phyloP scores from a whole-genome alignment of 2,113 vertebrate species.

The Falco punctatus region DNA sequence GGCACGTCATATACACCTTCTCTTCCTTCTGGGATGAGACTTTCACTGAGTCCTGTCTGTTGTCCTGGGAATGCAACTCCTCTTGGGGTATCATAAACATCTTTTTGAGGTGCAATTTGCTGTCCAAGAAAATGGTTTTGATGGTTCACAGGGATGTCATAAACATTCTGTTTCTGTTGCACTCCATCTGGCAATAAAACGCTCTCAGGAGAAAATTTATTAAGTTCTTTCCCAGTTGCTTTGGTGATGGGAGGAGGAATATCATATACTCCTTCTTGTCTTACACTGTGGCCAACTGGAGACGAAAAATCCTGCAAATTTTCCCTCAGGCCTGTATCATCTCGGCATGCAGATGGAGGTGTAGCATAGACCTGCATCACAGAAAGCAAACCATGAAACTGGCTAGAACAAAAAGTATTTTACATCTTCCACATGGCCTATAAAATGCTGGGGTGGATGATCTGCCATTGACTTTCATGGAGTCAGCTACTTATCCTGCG shows the following conservation, averaged over 20 bases:
- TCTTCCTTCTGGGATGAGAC: conserved; percentile 55
- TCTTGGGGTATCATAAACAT: conserved; percentile 90
- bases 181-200: conserved; percentile 49
- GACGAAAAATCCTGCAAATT: conserved; percentile 87
- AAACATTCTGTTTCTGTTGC: conserved; percentile 72
- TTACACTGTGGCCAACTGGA: conserved; percentile 67
- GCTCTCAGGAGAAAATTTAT: conserved; percentile 78
- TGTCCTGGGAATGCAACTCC: conserved; percentile 77
- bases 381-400: conserved; percentile 8
- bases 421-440: neutral
- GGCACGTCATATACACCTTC: conserved; percentile 90
- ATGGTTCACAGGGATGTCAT: conserved; percentile 79
- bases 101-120: conserved; percentile 70
- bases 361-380: conserved; percentile 82
- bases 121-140: conserved; percentile 63
- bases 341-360: conserved; percentile 74
- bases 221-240: conserved; percentile 66
- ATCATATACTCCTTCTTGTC: conserved; percentile 88
- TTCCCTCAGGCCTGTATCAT: conserved; percentile 76
- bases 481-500: neutral
- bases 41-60: conserved; percentile 60
- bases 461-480: neutral
- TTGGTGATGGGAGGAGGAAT: conserved; percentile 85
- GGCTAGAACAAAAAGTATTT: neutral
- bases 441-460: neutral